Percentiles rank a stretch among this genome's conserved stretches.
Conservation (phyloP, 2,797 vertebrate genomes). For the Anableps anableps region DNA sequence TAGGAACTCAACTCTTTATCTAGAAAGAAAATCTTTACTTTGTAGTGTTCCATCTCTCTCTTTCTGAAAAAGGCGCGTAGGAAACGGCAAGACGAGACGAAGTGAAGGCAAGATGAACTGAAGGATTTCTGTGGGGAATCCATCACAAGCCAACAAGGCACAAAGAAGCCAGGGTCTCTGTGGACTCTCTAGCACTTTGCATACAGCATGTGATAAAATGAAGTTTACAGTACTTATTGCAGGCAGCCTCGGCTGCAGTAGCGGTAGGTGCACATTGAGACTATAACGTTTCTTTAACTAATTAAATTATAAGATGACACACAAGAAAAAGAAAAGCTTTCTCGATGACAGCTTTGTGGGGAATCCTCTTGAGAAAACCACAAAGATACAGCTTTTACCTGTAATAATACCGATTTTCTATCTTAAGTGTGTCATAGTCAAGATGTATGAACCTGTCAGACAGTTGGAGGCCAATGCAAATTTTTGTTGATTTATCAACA, state of each 20-base stretch:
- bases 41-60: not conserved
- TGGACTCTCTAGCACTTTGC: slow-evolving; percentile 23
- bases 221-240: slow-evolving; percentile 41
- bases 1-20: not conserved
- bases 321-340: slow-evolving; percentile 23
- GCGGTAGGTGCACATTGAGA: slow-evolving; percentile 18
- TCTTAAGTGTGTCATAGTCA: not conserved
- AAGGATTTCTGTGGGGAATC: slow-evolving; percentile 4
- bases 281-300: slow-evolving; percentile 47
- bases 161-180: slow-evolving; percentile 17
- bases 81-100: slow-evolving; percentile 7
- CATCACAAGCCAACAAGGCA: slow-evolving; percentile 38
- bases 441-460: slow-evolving; percentile 6
- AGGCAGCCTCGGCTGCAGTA: slow-evolving; percentile 29
- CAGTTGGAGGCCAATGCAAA: not conserved
- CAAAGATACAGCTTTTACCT: slow-evolving; percentile 4
- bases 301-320: slow-evolving; percentile 53
- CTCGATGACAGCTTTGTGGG: slow-evolving; percentile 31
- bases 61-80: not conserved
- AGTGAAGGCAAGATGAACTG: slow-evolving; percentile 22
- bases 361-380: slow-evolving; percentile 38
- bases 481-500: slow-evolving; percentile 5
- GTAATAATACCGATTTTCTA: slow-evolving; percentile 6
- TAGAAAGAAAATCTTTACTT: not conserved
- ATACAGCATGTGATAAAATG: slow-evolving; percentile 10